Base-by-base conservation (phyloP, 2,888 invertebrate species). In the Slavum lentiscoides region DNA sequence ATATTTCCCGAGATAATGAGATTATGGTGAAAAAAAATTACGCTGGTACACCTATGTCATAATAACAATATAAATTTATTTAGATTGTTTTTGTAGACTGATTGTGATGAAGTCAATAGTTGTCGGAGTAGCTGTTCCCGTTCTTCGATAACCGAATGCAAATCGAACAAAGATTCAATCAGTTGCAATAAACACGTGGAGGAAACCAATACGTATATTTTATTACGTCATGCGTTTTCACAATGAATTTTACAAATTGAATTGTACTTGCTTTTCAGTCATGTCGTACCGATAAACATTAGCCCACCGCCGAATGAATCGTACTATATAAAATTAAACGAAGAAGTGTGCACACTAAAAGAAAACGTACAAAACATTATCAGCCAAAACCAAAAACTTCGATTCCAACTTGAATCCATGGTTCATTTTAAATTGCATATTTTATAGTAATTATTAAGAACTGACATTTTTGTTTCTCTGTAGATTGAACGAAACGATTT, bases 341-440 rank as follows among this genome's bases (percentile, higher is more conserved):
- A 7, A 5, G 67, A 67, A 21, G 7, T 67, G 21, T 17, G 9
- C 43, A 15, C 43, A 67, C 67, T 67, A 21, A 67, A 67, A 8
- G 43, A 67, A 21, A 43, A 67, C 15, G 15, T 21, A 17, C 67
- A 67, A 21, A 43, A 43, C 43, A 21, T 49, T 1, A 5, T 67
- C 43, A 43, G 43, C 21, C 13, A 67, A 43, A 67, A 67, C 21
- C 67, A 67, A 67, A n/a, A 43, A 43, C 67, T 67, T 49, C 43
- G 43, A 21, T 67, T 67, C 15, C n/a, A 49, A 43, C 15, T 43
- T 7, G 43, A 67, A 21, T 43, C 67, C 15, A 67, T 21, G 43
- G 67, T 67, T 21, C 0, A n/a, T 67, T 9, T 43, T 7, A 43
- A 43, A 9, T 43, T 43, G 43, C 30, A 30, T 43, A 43, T 43